A percentile compares a stretch with the other conserved stretches of the same genome.
These are phyloP conservation scores for Octodon degus DNA, from an alignment of 2,113 vertebrate species.

Conservation along the genomic window DNA sequence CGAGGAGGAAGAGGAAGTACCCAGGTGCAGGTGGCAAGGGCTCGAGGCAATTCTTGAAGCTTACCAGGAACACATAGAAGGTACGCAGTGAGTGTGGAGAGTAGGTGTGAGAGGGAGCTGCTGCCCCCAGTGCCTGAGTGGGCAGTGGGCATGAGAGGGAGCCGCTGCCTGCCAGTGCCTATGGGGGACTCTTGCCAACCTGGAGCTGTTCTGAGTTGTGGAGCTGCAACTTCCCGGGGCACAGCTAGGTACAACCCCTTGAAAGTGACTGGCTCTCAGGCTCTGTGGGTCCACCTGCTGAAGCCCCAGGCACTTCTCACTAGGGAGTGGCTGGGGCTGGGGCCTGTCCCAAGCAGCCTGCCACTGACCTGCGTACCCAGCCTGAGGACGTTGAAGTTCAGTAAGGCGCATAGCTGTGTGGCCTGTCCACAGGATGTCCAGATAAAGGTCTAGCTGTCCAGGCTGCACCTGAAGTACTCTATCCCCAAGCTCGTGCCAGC, in stretches of 20 bases:
- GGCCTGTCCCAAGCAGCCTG: neutral
- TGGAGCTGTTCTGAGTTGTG: neutral
- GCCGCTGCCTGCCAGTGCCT: neutral
- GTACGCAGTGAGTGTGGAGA: conserved; percentile 76
- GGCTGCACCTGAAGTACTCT: neutral
- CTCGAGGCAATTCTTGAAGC: conserved; percentile 98
- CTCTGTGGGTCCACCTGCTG: neutral
- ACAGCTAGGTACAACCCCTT: fast-evolving
- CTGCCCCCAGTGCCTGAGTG: no score
- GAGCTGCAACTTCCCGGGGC: fast-evolving
- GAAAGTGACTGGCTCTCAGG: fast-evolving
- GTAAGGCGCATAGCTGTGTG: fast-evolving
- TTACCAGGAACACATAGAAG: conserved; percentile 98
- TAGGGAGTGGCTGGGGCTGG: neutral
- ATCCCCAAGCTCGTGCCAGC: no score
- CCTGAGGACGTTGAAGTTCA: fast-evolving
- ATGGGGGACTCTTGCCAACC: no score
- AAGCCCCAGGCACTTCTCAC: neutral
- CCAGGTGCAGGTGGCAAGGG: conserved; percentile 94
- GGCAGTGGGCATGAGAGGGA: no score
- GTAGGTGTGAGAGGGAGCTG: fast-evolving
- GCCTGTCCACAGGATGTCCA: fast-evolving
- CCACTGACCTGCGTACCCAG: neutral
- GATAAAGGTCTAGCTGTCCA: no score
- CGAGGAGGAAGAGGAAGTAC: conserved; percentile 85